phyloP scores from a whole-genome alignment of 2,113 vertebrate species.

The Enhydra lutris region DNA sequence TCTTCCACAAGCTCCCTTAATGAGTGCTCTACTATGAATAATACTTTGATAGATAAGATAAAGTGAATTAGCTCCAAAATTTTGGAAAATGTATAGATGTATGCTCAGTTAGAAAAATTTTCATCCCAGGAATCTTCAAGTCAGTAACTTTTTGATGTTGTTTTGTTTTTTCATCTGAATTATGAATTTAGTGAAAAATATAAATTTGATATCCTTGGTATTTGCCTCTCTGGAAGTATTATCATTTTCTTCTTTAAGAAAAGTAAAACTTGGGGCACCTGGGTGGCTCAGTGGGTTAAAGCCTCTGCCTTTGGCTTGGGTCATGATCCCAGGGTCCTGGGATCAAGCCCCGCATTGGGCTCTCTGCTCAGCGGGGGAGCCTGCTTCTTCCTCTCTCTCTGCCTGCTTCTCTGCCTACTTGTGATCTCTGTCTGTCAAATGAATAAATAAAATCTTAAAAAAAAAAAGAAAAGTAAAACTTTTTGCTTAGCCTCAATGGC shows the following conservation, averaged over 20 bases:
- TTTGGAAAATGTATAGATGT: background rate
- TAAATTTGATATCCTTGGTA: background rate
- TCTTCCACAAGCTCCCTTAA: background rate
- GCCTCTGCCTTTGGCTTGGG: no score
- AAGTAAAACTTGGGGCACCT: background rate
- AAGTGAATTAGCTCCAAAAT: background rate
- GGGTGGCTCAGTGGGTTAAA: no score
- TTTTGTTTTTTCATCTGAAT: background rate
- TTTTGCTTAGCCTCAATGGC: background rate
- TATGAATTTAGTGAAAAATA: background rate
- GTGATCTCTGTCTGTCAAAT: no score
- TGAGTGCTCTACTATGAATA: background rate
- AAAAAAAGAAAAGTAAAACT: background rate
- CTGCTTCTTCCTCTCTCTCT: no score
- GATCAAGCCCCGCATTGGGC: no score
- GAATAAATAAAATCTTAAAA: no score
- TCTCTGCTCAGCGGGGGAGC: no score
- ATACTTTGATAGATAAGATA: background rate
- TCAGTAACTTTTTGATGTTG: background rate
- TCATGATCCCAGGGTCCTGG: no score
- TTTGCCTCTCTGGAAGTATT: background rate
- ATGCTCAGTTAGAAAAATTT: background rate
- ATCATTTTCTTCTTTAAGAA: conserved; percentile 2
- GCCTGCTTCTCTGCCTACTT: no score
- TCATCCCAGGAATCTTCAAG: background rate